Evolutionary conservation across 2,113 vertebrate genomes (phyloP).

Genomic region (Scortum barcoo): DNA sequence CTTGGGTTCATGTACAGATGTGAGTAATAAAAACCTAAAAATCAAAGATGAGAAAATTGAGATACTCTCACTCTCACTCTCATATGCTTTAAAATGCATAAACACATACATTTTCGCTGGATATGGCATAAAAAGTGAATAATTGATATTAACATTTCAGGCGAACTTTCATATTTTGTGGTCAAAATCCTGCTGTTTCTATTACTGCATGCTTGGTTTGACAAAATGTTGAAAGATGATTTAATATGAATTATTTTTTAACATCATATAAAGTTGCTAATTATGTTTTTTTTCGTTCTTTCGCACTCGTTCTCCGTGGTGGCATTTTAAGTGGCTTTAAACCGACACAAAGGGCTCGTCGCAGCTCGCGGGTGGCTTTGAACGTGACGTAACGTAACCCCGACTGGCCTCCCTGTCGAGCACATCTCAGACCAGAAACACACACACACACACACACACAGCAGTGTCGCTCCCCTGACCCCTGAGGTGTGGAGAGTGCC

Average conservation of each 20-base stretch:
- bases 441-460: slow-evolving; percentile 35
- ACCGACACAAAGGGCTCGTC: slow-evolving; percentile 19
- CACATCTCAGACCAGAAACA: slow-evolving; percentile 15
- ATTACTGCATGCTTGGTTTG: too few relatives aligned
- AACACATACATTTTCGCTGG: background rate
- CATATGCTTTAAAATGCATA: background rate
- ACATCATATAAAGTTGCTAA: background rate
- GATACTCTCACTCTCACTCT: background rate
- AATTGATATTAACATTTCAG: too few relatives aligned
- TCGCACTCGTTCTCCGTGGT: background rate
- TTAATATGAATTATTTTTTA: too few relatives aligned
- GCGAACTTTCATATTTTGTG: background rate
- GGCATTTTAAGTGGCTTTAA: slow-evolving; percentile 45
- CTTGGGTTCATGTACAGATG: background rate
- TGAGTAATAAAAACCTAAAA: background rate
- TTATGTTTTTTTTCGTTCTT: background rate
- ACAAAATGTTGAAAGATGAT: background rate
- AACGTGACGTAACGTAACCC: background rate
- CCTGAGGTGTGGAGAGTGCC: slow-evolving; percentile 54
- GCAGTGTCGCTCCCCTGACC: slow-evolving; percentile 26
- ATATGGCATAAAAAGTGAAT: too few relatives aligned
- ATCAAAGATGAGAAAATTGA: background rate
- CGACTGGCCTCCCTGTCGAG: background rate
- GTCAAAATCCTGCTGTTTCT: too few relatives aligned
- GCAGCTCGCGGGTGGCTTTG: slow-evolving; percentile 17